These are phyloP conservation scores for Cosmorhoe ocellata DNA, from an alignment of 2,888 invertebrate genomes.

Conservation along the genomic window DNA sequence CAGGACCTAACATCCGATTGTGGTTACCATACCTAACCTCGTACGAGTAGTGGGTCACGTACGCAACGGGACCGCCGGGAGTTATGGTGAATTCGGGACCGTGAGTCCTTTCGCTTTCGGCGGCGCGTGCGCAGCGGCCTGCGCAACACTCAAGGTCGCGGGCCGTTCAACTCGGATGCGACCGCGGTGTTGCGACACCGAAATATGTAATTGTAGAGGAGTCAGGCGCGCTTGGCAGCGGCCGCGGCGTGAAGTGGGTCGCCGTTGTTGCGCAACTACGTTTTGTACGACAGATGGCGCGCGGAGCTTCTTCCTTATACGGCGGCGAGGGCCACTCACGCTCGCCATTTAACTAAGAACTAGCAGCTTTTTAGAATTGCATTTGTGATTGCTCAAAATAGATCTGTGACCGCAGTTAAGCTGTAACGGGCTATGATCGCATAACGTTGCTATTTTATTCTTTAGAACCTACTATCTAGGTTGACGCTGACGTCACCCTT, in stretches of 20 bases:
- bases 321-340: constrained; percentile 36
- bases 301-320: constrained; percentile 70
- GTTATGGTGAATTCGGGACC: constrained; percentile 59
- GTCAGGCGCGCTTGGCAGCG: constrained; percentile 78
- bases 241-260: constrained; percentile 74
- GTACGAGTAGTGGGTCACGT: constrained; percentile 64
- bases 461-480: constrained; percentile 16
- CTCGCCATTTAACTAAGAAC: constrained; percentile 41
- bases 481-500: constrained; percentile 31
- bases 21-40: constrained; percentile 42
- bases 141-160: constrained; percentile 78
- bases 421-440: constrained; percentile 39
- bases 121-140: constrained; percentile 56
- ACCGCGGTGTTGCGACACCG: constrained; percentile 77
- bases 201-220: constrained; percentile 81
- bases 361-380: constrained; percentile 34
- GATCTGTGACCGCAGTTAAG: constrained; percentile 39
- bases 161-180: constrained; percentile 83
- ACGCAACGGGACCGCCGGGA: constrained; percentile 41
- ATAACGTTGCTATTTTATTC: constrained; percentile 38
- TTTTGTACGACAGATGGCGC: constrained; percentile 75
- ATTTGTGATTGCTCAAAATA: constrained; percentile 34
- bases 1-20: constrained; percentile 43
- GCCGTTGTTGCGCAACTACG: constrained; percentile 70
- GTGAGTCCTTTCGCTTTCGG: constrained; percentile 76